These are phyloP conservation scores for Epizoanthus rinbou DNA, from an alignment of 92 coral and sea anemone species.

Conservation along the genomic window DNA sequence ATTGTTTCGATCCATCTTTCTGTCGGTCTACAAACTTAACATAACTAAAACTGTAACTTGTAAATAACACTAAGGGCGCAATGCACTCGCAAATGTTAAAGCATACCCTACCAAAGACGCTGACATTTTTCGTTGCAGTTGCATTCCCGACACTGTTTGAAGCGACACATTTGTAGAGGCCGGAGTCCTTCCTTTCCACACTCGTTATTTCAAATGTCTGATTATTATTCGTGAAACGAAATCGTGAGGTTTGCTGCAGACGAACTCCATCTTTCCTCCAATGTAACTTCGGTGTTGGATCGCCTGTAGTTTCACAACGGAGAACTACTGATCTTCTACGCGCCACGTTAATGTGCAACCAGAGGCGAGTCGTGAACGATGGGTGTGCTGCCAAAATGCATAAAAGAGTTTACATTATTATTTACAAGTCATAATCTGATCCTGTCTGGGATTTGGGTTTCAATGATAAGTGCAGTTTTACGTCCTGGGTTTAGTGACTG, in stretches of 20 bases:
- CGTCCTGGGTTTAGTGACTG: too few relatives aligned
- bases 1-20: too few relatives aligned
- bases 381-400: background rate
- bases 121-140: constrained; percentile 20
- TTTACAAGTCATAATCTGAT: too few relatives aligned
- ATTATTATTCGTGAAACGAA: constrained; percentile 30
- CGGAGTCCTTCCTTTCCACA: constrained; percentile 45
- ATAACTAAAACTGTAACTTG: too few relatives aligned
- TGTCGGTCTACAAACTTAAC: too few relatives aligned
- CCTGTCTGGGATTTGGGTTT: too few relatives aligned
- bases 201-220: constrained; percentile 47
- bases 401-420: too few relatives aligned
- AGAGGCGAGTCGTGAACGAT: background rate
- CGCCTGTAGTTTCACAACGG: constrained; percentile 65
- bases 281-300: constrained; percentile 58
- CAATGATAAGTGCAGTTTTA: too few relatives aligned
- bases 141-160: constrained; percentile 39
- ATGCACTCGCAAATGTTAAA: too few relatives aligned
- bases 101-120: constrained; percentile 44
- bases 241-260: constrained; percentile 38
- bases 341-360: background rate
- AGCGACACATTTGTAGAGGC: constrained; percentile 53
- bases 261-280: constrained; percentile 59
- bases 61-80: too few relatives aligned
- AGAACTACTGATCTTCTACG: constrained; percentile 46